These are phyloP conservation scores for Quadroppia sp. DNA, from an alignment of 2,888 invertebrate genomes.

Conservation along the genomic window DNA sequence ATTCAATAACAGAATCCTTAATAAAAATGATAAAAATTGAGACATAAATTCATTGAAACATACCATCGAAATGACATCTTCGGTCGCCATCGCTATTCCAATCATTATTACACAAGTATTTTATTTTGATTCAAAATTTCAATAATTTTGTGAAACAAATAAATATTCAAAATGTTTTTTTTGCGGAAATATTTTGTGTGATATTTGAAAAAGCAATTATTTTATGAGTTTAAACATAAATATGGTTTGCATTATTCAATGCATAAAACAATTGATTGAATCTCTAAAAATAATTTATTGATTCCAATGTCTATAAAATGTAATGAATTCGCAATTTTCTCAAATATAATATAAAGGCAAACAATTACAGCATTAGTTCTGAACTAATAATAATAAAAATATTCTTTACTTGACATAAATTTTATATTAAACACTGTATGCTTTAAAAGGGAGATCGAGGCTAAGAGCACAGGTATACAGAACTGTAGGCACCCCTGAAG, in stretches of 20 bases:
- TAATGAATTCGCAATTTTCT: slow-evolving; percentile 6
- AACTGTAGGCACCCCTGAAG: background rate
- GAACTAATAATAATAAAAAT: background rate
- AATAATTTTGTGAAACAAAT: background rate
- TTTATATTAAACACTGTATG: background rate
- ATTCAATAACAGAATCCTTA: background rate
- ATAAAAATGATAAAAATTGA: background rate
- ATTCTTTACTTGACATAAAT: background rate
- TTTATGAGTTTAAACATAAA: no score
- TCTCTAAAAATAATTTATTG: background rate
- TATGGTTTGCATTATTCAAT: background rate
- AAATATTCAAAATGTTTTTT: background rate
- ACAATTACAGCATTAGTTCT: no score
- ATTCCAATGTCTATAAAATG: background rate
- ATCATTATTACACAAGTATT: background rate
- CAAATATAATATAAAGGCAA: background rate
- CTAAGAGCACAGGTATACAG: background rate
- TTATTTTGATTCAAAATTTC: background rate
- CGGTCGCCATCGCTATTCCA: slow-evolving; percentile 3
- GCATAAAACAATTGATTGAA: background rate
- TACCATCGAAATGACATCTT: slow-evolving; percentile 17
- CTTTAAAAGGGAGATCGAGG: background rate
- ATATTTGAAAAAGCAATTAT: no score
- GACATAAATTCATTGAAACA: background rate
- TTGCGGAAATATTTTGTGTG: background rate